Percentiles rank a stretch among this genome's conserved stretches.
Evolutionary conservation across 2,888 invertebrate genomes (phyloP).

Genomic region (Hermaeophaga mercurialis): DNA sequence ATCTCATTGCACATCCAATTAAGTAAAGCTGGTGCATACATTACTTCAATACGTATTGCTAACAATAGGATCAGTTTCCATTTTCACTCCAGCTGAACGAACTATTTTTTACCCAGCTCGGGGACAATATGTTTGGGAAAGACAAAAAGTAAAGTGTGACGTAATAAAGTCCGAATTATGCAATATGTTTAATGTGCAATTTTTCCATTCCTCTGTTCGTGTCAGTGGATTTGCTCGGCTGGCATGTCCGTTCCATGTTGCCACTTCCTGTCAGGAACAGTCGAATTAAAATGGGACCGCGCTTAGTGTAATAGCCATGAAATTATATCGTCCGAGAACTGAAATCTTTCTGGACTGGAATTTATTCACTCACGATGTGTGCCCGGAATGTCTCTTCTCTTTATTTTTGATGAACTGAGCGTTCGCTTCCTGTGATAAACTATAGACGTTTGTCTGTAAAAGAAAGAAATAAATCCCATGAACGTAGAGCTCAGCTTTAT

Average conservation of each 20-base stretch:
- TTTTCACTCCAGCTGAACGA: neutral
- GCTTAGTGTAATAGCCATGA: conserved; percentile 51
- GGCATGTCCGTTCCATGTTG: conserved; percentile 43
- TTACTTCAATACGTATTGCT: neutral
- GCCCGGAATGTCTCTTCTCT: conserved; percentile 22
- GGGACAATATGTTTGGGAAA: conserved; percentile 16
- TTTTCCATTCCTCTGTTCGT: conserved; percentile 32
- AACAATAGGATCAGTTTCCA: neutral
- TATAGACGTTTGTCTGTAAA: conserved; percentile 2
- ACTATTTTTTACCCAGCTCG: neutral
- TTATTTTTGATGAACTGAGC: conserved; percentile 22
- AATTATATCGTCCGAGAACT: conserved; percentile 54
- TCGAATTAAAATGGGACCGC: conserved; percentile 50
- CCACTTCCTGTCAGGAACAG: conserved; percentile 50
- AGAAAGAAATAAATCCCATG: neutral
- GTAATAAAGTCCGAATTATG: conserved; percentile 35
- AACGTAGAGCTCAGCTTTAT: too few relatives aligned
- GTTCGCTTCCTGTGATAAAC: conserved; percentile 16
- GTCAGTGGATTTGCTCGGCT: conserved; percentile 34
- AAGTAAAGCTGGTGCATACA: too few relatives aligned
- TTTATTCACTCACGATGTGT: conserved; percentile 25
- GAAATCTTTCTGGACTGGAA: conserved; percentile 33
- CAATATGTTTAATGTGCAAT: conserved; percentile 36
- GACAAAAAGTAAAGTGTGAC: conserved; percentile 25
- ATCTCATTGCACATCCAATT: too few relatives aligned